These are phyloP conservation scores for Drosophila azteca DNA, from an alignment of 1,140 invertebrate genomes.

Conservation along the genomic window DNA sequence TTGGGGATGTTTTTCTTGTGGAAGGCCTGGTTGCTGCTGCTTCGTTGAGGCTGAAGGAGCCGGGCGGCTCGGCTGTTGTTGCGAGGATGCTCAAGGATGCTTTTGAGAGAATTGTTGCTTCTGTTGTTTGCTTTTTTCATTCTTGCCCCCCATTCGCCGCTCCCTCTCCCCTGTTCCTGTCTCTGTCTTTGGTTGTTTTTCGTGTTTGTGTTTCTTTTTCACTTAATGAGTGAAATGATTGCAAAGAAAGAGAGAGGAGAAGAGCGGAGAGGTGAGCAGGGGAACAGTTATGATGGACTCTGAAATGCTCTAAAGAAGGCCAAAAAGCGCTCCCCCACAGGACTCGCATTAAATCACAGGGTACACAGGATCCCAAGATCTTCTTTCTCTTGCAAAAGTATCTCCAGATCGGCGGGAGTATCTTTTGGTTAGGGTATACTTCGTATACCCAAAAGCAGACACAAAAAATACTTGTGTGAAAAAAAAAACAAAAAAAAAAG, in stretches of 20 bases:
- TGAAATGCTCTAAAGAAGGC: conserved; percentile 20
- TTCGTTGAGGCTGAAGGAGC: conserved; percentile 17
- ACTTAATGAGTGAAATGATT: conserved; percentile 7
- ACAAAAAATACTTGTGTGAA: conserved; percentile 50
- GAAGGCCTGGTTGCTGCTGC: neutral
- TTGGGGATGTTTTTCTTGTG: no score
- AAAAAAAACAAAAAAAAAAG: conserved; percentile 47
- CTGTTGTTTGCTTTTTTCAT: conserved; percentile 29
- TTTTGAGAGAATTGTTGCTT: conserved; percentile 11
- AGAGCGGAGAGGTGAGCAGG: neutral
- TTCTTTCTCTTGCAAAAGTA: no score
- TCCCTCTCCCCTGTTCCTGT: conserved; percentile 3
- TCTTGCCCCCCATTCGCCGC: conserved; percentile 6
- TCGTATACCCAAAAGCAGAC: conserved; percentile 34
- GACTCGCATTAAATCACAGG: no score
- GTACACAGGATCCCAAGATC: no score
- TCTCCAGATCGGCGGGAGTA: no score
- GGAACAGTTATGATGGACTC: neutral
- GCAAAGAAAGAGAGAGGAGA: conserved; percentile 2
- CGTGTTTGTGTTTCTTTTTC: conserved; percentile 22
- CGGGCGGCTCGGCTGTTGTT: conserved; percentile 12
- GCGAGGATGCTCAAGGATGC: conserved; percentile 54
- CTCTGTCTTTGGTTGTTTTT: conserved; percentile 22
- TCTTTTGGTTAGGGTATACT: no score
- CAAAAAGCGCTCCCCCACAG: no score